A percentile compares a stretch with the other conserved stretches of the same genome.
phyloP scores from a whole-genome alignment of 2,113 vertebrate species.

The Oceanodroma tethys region DNA sequence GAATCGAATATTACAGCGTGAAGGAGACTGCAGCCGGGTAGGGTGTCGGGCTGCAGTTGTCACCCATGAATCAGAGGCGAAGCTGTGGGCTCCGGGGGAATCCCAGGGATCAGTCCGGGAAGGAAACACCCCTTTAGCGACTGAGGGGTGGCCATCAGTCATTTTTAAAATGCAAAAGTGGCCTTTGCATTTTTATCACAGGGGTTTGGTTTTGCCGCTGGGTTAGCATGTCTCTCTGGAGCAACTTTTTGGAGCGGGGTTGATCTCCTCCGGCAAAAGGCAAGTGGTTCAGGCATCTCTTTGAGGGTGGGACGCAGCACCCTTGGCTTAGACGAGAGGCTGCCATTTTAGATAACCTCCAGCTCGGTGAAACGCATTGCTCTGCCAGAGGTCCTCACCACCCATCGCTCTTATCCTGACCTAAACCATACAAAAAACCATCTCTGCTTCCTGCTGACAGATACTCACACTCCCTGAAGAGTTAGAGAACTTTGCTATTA shows the following conservation, averaged over 20 bases:
- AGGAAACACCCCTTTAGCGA: not conserved
- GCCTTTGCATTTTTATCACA: not conserved
- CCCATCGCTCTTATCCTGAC: not conserved
- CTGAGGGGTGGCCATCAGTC: not conserved
- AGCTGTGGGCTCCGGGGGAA: not conserved
- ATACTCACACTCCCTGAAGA: not conserved
- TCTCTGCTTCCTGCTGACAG: not conserved
- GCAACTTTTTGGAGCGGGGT: not conserved
- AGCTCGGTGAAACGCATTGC: not conserved
- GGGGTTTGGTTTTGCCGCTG: not conserved
- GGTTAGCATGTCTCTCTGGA: not conserved
- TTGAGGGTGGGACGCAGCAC: not conserved
- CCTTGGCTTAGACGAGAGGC: not conserved
- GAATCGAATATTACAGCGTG: not conserved
- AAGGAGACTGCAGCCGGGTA: not conserved
- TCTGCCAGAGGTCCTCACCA: not conserved
- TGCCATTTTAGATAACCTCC: not conserved
- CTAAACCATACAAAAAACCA: not conserved
- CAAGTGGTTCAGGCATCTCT: not conserved
- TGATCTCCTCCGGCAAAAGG: not conserved
- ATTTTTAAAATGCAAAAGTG: too few relatives aligned
- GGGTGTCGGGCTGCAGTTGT: not conserved
- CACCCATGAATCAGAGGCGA: slow-evolving; percentile 13
- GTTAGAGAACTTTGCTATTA: not conserved
- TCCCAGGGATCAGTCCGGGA: not conserved